Evolutionary conservation across 2,797 vertebrate species (phyloP).

Genomic region (Melanotaenia boesemani): DNA sequence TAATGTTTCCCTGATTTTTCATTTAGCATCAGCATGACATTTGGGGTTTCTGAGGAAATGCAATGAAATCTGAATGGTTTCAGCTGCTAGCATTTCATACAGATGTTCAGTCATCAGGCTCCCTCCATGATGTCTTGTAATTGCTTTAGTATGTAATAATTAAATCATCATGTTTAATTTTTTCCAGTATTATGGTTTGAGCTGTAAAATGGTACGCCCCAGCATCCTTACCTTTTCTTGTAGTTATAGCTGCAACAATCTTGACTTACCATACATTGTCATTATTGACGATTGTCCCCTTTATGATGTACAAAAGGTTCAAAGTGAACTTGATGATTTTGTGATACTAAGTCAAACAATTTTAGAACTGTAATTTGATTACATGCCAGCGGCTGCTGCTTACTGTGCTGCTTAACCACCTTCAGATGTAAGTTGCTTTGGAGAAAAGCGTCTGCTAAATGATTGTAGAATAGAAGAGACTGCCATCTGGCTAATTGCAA

Average conservation of each 20-base stretch:
- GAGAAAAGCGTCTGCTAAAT: too few relatives aligned
- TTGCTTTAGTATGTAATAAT: constrained; percentile 23
- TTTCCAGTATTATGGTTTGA: constrained; percentile 21
- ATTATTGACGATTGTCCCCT: too few relatives aligned
- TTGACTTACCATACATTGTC: not conserved
- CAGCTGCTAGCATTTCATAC: constrained; percentile 4
- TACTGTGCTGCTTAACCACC: too few relatives aligned
- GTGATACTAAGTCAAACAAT: not conserved
- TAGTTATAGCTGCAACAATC: not conserved
- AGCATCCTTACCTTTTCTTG: constrained; percentile 5
- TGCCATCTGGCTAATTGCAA: not conserved
- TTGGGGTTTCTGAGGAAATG: constrained; percentile 11
- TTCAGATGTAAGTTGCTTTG: too few relatives aligned
- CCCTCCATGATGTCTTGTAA: constrained; percentile 7
- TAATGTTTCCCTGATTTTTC: not conserved
- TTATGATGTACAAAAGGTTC: too few relatives aligned
- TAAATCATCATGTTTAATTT: constrained; percentile 12
- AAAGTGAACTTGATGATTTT: not conserved
- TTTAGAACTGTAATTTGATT: not conserved
- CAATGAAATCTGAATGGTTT: not conserved
- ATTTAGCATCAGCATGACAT: not conserved
- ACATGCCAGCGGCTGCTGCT: not conserved
- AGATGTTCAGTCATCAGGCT: not conserved
- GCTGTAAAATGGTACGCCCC: not conserved
- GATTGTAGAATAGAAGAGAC: too few relatives aligned